phyloP scores from a whole-genome alignment of 2,888 invertebrate genomes.

The Plagodis dolabraria region DNA sequence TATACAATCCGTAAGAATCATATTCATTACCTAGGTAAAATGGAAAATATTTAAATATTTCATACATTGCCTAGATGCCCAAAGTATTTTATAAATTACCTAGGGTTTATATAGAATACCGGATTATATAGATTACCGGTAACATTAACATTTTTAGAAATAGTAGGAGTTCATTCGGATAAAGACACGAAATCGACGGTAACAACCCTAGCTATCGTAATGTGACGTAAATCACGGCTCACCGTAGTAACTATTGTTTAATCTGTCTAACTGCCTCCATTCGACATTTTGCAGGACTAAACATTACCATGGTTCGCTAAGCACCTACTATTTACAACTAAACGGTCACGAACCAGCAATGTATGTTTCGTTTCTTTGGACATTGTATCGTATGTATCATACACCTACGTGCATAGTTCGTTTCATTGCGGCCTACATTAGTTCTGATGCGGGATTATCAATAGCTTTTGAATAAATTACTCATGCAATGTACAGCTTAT shows the following conservation, averaged over 20 bases:
- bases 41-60: too few relatives aligned
- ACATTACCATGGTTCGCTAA: slow-evolving; percentile 66
- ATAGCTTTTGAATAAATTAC: slow-evolving; percentile 10
- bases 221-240: slow-evolving; percentile 30
- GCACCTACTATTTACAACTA: slow-evolving; percentile 44
- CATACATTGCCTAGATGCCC: too few relatives aligned
- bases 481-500: slow-evolving; percentile 12
- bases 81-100: too few relatives aligned
- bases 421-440: slow-evolving; percentile 15
- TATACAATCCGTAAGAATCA: too few relatives aligned
- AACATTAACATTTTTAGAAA: too few relatives aligned
- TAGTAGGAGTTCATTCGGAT: too few relatives aligned
- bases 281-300: slow-evolving; percentile 56
- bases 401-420: slow-evolving; percentile 23
- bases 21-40: too few relatives aligned
- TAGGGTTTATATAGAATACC: too few relatives aligned
- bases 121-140: too few relatives aligned
- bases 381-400: not conserved
- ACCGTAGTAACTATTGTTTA: slow-evolving; percentile 1
- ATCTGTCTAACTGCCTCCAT: not conserved
- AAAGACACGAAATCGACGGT: too few relatives aligned
- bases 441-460: slow-evolving; percentile 15
- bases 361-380: slow-evolving; percentile 33
- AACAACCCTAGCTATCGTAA: slow-evolving; percentile 27
- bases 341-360: slow-evolving; percentile 49